phyloP scores from a whole-genome alignment of 2,113 vertebrate genomes.

The Cygnus buccinator region DNA sequence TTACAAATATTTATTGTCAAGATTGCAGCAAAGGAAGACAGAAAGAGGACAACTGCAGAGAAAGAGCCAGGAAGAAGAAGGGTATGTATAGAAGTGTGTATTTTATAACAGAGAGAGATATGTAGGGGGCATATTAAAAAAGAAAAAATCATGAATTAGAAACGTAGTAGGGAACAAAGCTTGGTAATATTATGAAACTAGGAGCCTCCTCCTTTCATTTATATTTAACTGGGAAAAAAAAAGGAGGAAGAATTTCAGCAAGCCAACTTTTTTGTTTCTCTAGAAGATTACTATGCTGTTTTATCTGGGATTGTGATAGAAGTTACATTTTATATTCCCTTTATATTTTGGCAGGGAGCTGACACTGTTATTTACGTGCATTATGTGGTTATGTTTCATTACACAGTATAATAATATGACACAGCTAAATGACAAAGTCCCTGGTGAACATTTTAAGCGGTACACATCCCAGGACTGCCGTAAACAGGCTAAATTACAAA shows the following conservation, averaged over 20 bases:
- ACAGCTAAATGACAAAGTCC: conserved; percentile 54
- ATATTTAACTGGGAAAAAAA: background rate
- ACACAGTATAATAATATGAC: conserved; percentile 42
- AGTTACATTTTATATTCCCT: conserved; percentile 22
- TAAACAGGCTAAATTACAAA: conserved; percentile 28
- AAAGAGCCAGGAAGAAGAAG: background rate
- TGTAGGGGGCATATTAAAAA: background rate
- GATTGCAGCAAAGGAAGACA: conserved; percentile 3
- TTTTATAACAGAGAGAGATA: background rate
- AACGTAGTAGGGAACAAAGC: background rate
- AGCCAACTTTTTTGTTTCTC: conserved; percentile 1
- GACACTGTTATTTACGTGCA: conserved; percentile 57
- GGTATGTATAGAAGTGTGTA: background rate
- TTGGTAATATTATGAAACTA: background rate
- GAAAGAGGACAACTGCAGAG: background rate
- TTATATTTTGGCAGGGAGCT: conserved; percentile 38
- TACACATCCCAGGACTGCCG: background rate
- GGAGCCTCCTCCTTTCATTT: background rate
- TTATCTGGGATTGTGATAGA: conserved; percentile 8
- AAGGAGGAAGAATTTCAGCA: background rate
- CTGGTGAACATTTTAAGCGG: conserved; percentile 19
- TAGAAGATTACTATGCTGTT: background rate
- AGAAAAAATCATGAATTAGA: background rate
- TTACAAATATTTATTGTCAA: conserved; percentile 14
- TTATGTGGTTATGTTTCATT: conserved; percentile 63